Percentiles rank a stretch among this genome's conserved stretches.
Conservation (phyloP, 2,113 vertebrate genomes). For the Noctilio leporinus region DNA sequence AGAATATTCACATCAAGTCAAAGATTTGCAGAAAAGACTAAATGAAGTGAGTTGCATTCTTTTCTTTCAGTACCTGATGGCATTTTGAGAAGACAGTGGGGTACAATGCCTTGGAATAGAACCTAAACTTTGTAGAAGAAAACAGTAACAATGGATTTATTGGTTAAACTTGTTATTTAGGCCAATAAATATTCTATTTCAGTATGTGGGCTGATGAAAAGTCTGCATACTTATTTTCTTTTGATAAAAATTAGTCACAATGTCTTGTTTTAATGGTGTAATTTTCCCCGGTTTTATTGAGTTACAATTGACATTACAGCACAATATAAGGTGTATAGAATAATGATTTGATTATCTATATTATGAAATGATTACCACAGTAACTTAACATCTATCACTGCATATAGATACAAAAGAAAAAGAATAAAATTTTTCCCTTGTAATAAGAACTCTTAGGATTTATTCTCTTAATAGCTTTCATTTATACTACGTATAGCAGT, state of each 20-base stretch:
- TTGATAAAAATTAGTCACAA: background rate
- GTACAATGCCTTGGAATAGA: background rate
- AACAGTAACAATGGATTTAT: background rate
- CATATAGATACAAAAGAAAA: background rate
- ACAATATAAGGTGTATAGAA: background rate
- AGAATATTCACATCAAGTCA: slow-evolving; percentile 73
- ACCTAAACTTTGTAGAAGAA: background rate
- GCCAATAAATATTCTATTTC: background rate
- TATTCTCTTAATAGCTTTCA: background rate
- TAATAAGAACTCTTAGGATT: background rate
- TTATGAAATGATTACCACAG: background rate
- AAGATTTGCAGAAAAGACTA: slow-evolving; percentile 75
- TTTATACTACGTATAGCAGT: background rate
- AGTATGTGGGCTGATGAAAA: background rate
- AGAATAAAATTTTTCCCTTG: background rate
- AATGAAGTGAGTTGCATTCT: slow-evolving; percentile 72
- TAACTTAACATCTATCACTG: background rate
- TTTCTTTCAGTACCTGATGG: background rate
- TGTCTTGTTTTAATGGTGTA: background rate
- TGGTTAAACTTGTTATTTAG: background rate
- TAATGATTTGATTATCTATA: background rate
- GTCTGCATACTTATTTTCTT: background rate
- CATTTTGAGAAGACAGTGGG: background rate
- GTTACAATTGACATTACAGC: background rate
- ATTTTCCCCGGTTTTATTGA: background rate